Evolutionary conservation across 1,140 invertebrate genomes (phyloP), one percentile per base, ranked within the genome.

Genomic region (Pseudomyrmex sp.): DNA sequence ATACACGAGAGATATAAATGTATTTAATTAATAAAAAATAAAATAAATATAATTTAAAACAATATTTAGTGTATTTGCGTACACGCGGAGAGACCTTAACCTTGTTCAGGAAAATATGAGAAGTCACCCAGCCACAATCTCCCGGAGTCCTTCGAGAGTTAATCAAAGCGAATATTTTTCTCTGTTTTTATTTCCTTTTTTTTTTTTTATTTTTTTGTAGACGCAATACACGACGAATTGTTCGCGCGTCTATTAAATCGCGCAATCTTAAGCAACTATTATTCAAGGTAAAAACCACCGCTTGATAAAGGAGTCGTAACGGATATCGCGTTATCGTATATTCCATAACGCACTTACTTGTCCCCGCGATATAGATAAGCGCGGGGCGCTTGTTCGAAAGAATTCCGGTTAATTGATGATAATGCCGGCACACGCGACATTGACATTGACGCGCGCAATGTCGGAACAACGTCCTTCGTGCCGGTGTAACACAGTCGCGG

Each of bases 321-420:
- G 52, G 58, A 80, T 80, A 84, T 52, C 66, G 76, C 65, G 75
- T 46, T 82, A 82, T 82, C 79, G 12, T 10, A 18, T 75, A 75
- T 75, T 75, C 59, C 61, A 13, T 75, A 72, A 84, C 75, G 18
- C 35, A 48, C 20, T 80, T 23, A 18, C 44, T 62, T 68, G 62
- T 56, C 44, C 35, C 35, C 35, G 20, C 50, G 52, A 65, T 70
- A 56, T 35, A 82, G 83, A 72, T 82, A 84, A 82, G 35, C 35
- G 35, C 46, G 9, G 50, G 44, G 18, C 13, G 44, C 62, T 84
- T 84, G 66, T 73, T 70, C 56, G 3, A 69, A 83, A 75, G 26
- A 69, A 65, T 35, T 75, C 26, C 15, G 26, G 56, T 62, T 75
- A 83, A 82, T 82, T 56, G 56, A 62, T 58, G 54, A 82, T 74